Evolutionary conservation across 2,888 invertebrate genomes (phyloP).

Genomic region (Cerastis leucographa): DNA sequence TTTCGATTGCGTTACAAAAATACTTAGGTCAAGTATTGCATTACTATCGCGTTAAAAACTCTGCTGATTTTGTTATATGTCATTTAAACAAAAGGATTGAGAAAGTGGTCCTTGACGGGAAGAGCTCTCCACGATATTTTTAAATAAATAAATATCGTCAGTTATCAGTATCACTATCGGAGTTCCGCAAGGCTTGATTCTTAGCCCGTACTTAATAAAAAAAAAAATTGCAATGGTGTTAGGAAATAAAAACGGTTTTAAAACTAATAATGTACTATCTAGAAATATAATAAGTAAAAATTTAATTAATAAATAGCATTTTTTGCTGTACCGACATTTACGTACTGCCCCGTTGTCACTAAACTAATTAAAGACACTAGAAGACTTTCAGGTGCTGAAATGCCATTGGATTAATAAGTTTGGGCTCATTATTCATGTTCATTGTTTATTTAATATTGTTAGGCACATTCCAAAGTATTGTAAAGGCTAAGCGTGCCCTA

Average conservation of each 20-base stretch:
- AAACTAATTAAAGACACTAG: not conserved
- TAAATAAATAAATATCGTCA: not conserved
- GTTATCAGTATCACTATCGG: not conserved
- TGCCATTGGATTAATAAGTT: not conserved
- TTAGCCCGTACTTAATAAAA: not conserved
- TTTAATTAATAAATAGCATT: not conserved
- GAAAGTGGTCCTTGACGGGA: not conserved
- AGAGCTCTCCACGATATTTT: not conserved
- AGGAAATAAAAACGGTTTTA: not conserved
- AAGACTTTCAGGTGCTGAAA: not conserved
- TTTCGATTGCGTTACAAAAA: constrained; percentile 5
- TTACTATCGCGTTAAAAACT: not conserved
- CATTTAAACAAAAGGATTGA: not conserved
- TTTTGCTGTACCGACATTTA: not conserved
- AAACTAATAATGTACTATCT: not conserved
- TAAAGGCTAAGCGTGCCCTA: not conserved
- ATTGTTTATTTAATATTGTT: not conserved
- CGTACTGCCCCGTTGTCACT: not conserved
- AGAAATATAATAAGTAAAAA: not conserved
- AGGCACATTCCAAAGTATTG: not conserved
- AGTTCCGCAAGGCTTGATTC: constrained; percentile 8
- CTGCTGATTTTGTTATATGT: not conserved
- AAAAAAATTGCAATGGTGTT: not conserved
- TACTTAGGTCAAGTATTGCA: not conserved
- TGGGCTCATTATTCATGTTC: no score